Conservation (phyloP, 1,140 invertebrate genomes). For the Mizuhopecten yessoensis region DNA sequence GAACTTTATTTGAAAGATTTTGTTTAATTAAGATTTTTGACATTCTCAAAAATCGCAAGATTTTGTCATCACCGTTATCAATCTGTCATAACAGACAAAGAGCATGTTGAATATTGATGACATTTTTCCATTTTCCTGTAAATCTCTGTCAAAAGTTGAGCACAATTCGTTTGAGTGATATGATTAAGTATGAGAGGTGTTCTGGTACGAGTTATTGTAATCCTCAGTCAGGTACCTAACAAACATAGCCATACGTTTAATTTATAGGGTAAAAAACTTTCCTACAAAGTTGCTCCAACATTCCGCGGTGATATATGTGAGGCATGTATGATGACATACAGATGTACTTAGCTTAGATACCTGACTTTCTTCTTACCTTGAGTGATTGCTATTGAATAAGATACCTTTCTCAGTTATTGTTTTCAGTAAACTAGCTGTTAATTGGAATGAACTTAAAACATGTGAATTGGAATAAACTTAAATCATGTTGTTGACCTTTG, state of each 20-base stretch:
- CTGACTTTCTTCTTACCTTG: too few species aligned
- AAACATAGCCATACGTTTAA: neutral
- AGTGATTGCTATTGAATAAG: neutral
- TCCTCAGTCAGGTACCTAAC: neutral
- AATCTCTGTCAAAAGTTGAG: slow-evolving; percentile 35
- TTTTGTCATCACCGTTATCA: neutral
- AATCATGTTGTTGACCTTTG: neutral
- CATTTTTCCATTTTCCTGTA: neutral
- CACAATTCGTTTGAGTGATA: slow-evolving; percentile 13
- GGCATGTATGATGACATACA: neutral
- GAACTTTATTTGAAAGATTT: neutral
- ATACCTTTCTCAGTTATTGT: neutral
- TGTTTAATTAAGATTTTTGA: slow-evolving; percentile 40
- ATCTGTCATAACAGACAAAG: slow-evolving; percentile 22
- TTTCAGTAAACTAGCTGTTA: neutral
- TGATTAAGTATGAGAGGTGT: neutral
- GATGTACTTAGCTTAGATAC: neutral
- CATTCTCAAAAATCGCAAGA: neutral
- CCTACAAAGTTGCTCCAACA: neutral
- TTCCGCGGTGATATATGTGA: neutral
- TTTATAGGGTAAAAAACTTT: slow-evolving; percentile 8
- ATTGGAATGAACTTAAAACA: slow-evolving; percentile 13
- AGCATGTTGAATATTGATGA: neutral
- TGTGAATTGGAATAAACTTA: slow-evolving; percentile 32
- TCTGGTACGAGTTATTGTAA: neutral